Evolutionary conservation across 1,140 invertebrate genomes (phyloP), one percentile per base, ranked within the genome.

Genomic region (Coptotermes formosanus): DNA sequence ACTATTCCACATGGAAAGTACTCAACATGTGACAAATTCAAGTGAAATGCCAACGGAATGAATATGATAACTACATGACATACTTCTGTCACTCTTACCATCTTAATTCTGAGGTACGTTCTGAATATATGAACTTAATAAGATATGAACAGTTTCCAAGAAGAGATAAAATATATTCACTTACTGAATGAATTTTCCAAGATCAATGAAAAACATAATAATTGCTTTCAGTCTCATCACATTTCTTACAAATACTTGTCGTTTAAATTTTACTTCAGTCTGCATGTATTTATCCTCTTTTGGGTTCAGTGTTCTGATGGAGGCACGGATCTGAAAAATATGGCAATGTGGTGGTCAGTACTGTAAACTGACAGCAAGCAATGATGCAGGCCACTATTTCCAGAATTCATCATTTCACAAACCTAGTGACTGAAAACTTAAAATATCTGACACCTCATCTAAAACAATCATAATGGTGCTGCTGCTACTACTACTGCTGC

Each of bases 261-360:
- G 92, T 91, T 99, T 99, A 90, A 99, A 99, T 90, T 99, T 99
- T 6, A 96, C 93, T 89, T 99, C 98, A 87, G 95, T 95, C 89
- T 97, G 95, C 94, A 99, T 97, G 88, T 97, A 98, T 90, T 99
- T 99, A 82, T 96, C 95, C 91, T 99, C 98, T 89, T 96, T 96
- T 7, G 99, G 99, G 92, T 99, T 99, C 32, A 99, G 92, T 0
- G 97, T 99, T 88, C 97, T 92, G 69, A 99, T 94, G 82, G 95
- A 96, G 32, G 97, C 97, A 91, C 97, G 95, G 21, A 98, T 88
- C 95, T 96, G 88, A 84, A 89, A 90, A 48, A 16, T 88, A 43
- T 87, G 21, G 81, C 86, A 87, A 85, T 59, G 59, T 69, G 84
- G 16, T n/a, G 25, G 59, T 59, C n/a, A 82, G 9, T 30, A 32